Conservation (phyloP, 1,140 invertebrate genomes). For the Zaprionus gabonicus region DNA sequence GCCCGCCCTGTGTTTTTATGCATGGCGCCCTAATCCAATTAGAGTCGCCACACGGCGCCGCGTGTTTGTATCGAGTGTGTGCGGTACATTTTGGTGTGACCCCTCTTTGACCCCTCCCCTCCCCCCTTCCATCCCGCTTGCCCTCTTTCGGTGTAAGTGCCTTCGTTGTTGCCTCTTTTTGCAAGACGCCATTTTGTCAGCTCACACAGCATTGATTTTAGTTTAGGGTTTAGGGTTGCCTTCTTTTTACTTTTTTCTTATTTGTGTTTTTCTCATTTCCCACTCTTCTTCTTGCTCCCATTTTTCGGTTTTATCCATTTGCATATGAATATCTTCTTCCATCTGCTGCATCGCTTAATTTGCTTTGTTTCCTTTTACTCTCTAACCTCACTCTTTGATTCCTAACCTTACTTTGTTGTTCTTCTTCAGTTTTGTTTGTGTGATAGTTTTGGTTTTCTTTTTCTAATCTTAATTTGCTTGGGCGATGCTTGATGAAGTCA, state of each 20-base stretch:
- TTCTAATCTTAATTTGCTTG: neutral
- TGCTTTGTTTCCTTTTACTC: neutral
- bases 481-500: too few relatives aligned
- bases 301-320: neutral
- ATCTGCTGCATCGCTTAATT: neutral
- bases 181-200: slow-evolving; percentile 1
- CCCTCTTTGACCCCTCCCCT: neutral
- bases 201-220: neutral
- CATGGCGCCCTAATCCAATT: slow-evolving; percentile 26
- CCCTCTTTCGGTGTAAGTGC: neutral
- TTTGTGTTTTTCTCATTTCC: neutral
- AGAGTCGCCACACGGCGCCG: slow-evolving; percentile 5
- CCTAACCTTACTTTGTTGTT: neutral
- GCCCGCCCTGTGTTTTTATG: slow-evolving; percentile 11
- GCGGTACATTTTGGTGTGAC: slow-evolving; percentile 2
- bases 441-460: neutral
- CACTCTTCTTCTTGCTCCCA: neutral
- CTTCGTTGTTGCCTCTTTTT: neutral
- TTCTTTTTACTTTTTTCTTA: neutral
- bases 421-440: neutral
- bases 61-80: neutral
- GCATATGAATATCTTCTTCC: neutral
- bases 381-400: neutral
- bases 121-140: neutral
- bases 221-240: neutral